Conservation (phyloP, 2,797 vertebrate species). For the Erithacus rubecula region DNA sequence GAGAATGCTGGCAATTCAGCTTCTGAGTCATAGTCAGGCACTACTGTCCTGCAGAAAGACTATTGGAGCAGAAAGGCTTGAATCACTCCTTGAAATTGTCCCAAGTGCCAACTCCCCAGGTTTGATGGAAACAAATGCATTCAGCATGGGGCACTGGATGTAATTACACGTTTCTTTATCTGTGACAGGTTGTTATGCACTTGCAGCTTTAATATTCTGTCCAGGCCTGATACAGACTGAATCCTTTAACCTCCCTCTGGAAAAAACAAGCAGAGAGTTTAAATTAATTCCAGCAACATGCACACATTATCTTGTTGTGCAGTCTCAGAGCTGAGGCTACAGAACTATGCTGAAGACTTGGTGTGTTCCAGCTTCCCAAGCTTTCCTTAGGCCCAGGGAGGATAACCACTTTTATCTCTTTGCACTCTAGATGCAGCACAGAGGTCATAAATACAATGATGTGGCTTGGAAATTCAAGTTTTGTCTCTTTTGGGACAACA, state of each 20-base stretch:
- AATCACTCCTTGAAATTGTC: neutral
- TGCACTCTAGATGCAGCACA: neutral
- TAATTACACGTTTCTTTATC: neutral
- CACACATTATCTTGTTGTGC: accelerated
- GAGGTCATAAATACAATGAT: neutral
- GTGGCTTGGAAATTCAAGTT: neutral
- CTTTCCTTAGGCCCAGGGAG: neutral
- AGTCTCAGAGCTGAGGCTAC: neutral
- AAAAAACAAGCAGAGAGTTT: neutral
- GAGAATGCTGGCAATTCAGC: neutral
- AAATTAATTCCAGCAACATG: neutral
- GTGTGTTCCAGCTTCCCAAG: neutral
- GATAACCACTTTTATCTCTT: neutral
- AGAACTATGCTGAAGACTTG: neutral
- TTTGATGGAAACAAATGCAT: neutral
- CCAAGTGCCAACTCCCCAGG: neutral
- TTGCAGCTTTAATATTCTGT: neutral
- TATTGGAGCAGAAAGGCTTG: neutral
- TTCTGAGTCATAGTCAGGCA: neutral
- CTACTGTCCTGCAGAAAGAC: neutral
- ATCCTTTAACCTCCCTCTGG: neutral
- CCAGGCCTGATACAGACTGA: neutral
- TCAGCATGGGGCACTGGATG: neutral
- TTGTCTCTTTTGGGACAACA: neutral
- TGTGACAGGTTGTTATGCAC: neutral